Conservation (phyloP, 1,140 invertebrate species). For the Lasaia peninsularis region DNA sequence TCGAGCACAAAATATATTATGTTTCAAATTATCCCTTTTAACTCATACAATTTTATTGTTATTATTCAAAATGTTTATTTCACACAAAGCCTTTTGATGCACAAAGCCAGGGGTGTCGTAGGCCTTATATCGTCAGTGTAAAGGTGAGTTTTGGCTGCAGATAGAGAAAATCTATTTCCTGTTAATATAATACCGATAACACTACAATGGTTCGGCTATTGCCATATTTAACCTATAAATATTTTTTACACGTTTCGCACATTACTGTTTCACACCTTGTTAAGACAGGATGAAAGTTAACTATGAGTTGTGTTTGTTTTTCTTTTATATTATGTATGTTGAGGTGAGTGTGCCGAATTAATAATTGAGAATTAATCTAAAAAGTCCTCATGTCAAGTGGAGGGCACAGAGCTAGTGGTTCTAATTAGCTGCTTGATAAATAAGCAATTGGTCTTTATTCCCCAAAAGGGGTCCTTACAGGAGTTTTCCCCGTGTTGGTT, state of each 20-base stretch:
- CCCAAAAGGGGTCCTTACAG: no score
- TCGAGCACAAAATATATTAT: no score
- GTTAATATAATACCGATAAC: background rate
- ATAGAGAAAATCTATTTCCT: background rate
- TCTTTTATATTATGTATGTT: background rate
- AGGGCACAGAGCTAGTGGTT: no score
- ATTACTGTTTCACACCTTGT: background rate
- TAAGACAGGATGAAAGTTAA: background rate
- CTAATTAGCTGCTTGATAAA: no score
- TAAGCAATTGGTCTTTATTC: no score
- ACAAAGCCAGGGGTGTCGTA: no score
- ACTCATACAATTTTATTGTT: background rate
- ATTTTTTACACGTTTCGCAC: background rate
- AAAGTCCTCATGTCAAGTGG: no score
- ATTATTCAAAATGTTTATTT: no score
- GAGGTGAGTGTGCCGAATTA: background rate
- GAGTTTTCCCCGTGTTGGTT: no score
- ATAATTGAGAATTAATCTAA: no score
- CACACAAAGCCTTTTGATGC: no score
- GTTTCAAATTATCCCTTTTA: background rate
- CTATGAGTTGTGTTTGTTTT: background rate
- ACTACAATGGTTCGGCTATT: background rate
- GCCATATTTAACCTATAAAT: background rate
- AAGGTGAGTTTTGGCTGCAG: background rate
- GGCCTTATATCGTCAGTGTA: no score